phyloP scores from a whole-genome alignment of 2,888 invertebrate species.

The Eledona agricola region DNA sequence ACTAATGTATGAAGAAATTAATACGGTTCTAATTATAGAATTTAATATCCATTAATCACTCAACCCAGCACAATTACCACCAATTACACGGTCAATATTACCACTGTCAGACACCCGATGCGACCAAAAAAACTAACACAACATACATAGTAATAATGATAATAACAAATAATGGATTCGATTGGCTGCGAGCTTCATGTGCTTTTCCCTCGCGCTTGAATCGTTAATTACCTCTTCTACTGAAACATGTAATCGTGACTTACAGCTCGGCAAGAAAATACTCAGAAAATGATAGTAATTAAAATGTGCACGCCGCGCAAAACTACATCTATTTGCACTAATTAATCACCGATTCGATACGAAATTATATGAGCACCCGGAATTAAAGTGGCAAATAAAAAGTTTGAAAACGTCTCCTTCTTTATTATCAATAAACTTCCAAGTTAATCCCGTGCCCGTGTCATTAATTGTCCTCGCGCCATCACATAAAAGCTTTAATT shows the following conservation, averaged over 20 bases:
- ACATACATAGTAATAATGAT: slow-evolving; percentile 18
- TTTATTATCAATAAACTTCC: slow-evolving; percentile 24
- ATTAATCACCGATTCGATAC: too few relatives aligned
- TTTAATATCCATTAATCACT: slow-evolving; percentile 30
- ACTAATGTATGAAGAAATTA: slow-evolving; percentile 24
- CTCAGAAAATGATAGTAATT: too few relatives aligned
- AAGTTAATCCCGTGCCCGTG: slow-evolving; percentile 20
- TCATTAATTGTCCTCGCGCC: slow-evolving; percentile 15
- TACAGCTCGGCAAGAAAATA: slow-evolving; percentile 8
- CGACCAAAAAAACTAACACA: slow-evolving; percentile 27
- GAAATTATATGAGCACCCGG: too few relatives aligned
- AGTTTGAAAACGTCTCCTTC: slow-evolving; percentile 20
- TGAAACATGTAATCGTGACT: slow-evolving; percentile 23
- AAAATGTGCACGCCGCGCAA: too few relatives aligned
- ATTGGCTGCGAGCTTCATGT: slow-evolving; percentile 9
- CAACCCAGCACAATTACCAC: slow-evolving; percentile 20
- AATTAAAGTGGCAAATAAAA: too few relatives aligned
- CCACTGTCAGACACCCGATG: too few relatives aligned
- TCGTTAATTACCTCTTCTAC: slow-evolving; percentile 20
- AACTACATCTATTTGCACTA: slow-evolving; percentile 5
- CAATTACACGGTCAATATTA: slow-evolving; percentile 25
- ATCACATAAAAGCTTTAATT: slow-evolving; percentile 23
- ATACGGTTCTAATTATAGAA: slow-evolving; percentile 24
- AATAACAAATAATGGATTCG: slow-evolving; percentile 26
- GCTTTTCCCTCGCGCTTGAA: slow-evolving; percentile 6